Evolutionary conservation across 1,140 invertebrate species (phyloP), one percentile per base, ranked within the genome.

Genomic region (Cotesia typhae): DNA sequence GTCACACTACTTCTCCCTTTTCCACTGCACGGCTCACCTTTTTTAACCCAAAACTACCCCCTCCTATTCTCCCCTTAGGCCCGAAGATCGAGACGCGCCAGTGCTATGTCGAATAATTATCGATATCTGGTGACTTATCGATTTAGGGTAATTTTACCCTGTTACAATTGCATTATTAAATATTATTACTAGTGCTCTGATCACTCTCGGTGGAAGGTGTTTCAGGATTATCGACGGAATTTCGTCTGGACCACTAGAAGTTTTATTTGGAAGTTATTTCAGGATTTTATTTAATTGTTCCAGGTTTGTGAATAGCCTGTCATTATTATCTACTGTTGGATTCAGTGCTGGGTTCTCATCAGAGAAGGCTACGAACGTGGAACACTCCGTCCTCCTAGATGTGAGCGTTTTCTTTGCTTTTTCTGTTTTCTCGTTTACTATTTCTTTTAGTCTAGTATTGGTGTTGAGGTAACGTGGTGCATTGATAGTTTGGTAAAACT

Each of bases 191-290:
- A 67, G 71, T 0, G 1, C 37, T 28, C 63, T 41, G 6, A 74
- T 74, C 9, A 67, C 37, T 12, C n/a, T 51, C 14, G 12, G 4
- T 10, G 75, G 57, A 1, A 76, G 4, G 14, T 71, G 55, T 65
- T 74, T 74, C 4, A 76, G 36, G 7, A 72, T 59, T 35, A 74
- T 65, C 1, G 59, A 17, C 3, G 72, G 72, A 4, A 76, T 74
- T 3, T 52, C 37, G 53, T 76, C 70, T 5, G 69, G 28, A 9
- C 75, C 72, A 10, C 38, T 17, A 41, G 75, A 76, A 20, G 57
- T 72, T 71, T 76, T 74, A 14, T 72, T 70, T 41, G 20, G 28
- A 0, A 74, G 17, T 4, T 64, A 52, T 12, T 66, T 60, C 7
- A 72, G 53, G 12, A 71, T 67, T 59, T 57, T 47, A 4, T 1